Conservation (phyloP, 2,888 invertebrate species). For the Toxonevra muliebris region DNA sequence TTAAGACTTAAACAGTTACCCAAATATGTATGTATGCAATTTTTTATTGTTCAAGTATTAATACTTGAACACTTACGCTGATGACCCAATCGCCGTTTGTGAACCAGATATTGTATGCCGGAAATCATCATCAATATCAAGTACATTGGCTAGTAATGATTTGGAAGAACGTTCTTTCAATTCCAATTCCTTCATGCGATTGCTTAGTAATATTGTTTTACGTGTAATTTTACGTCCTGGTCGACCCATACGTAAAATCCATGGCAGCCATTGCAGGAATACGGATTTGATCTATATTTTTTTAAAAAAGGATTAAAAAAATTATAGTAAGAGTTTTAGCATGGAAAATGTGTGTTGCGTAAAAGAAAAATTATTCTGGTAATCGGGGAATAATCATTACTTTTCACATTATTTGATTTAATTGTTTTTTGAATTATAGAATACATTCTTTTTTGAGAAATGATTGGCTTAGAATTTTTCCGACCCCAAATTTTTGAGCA, state of each 20-base stretch:
- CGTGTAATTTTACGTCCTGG: conserved; percentile 94
- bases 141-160: conserved; percentile 91
- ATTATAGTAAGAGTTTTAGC: no score
- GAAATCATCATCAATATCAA: conserved; percentile 96
- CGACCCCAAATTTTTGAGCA: no score
- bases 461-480: no score
- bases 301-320: no score
- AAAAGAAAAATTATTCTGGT: not conserved
- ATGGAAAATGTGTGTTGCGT: not conserved
- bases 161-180: conserved; percentile 93
- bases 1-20: not conserved
- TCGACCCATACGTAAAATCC: conserved; percentile 94
- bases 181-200: conserved; percentile 91
- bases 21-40: not conserved
- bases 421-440: no score
- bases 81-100: conserved; percentile 72
- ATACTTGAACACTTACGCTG: conserved; percentile 67
- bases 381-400: no score
- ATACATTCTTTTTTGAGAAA: no score
- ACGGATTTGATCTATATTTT: conserved; percentile 94
- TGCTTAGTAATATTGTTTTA: conserved; percentile 88
- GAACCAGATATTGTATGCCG: conserved; percentile 73
- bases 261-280: conserved; percentile 97
- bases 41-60: not conserved
- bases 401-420: no score